Evolutionary conservation across 2,888 invertebrate genomes (phyloP).

Genomic region (Eupithecia subumbrata): DNA sequence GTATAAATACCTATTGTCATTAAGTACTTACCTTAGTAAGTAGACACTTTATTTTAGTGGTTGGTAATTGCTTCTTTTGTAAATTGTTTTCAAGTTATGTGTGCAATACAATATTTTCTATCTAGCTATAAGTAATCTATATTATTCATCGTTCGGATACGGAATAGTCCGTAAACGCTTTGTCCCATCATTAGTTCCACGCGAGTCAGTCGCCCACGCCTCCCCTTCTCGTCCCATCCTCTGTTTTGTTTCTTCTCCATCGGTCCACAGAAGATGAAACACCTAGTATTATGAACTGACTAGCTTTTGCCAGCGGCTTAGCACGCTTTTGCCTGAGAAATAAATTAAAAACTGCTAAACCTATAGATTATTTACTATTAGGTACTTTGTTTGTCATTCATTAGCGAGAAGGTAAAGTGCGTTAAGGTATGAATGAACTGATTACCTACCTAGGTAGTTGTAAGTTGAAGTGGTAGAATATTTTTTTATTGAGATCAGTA

Average conservation of each 20-base stretch:
- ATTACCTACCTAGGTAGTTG: no score
- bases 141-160: background rate
- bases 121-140: background rate
- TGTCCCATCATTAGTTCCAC: conserved; percentile 27
- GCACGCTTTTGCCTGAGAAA: background rate
- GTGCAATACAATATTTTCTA: background rate
- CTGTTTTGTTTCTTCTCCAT: conserved; percentile 43
- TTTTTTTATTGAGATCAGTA: no score
- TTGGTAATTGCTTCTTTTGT: background rate
- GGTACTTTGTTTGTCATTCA: no score
- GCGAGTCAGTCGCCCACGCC: conserved; percentile 52
- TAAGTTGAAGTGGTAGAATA: no score
- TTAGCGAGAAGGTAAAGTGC: no score
- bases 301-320: background rate
- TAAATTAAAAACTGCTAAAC: background rate
- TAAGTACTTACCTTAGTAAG: no score
- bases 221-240: conserved; percentile 49
- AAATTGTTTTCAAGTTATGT: background rate
- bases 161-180: background rate
- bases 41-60: no score
- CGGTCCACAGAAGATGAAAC: conserved; percentile 20
- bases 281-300: conserved; percentile 1
- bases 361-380: no score
- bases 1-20: no score
- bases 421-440: no score